These are phyloP conservation scores for Aptenodytes forsteri DNA, from an alignment of 2,113 vertebrate genomes.

Conservation along the genomic window DNA sequence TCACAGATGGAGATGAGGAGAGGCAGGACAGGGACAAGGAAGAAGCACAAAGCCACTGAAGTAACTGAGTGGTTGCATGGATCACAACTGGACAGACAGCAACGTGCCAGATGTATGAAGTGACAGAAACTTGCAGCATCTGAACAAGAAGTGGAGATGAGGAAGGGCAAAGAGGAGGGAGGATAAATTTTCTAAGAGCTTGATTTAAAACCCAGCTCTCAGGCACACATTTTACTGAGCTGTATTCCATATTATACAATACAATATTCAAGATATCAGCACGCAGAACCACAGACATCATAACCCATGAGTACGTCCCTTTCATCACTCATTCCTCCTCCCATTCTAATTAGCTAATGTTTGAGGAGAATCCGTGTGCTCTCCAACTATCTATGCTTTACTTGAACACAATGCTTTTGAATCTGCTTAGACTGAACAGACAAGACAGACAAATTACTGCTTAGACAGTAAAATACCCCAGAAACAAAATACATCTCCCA, in stretches of 20 bases:
- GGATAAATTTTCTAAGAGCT: not conserved
- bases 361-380: not conserved
- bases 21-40: not conserved
- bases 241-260: not conserved
- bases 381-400: not conserved
- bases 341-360: not conserved
- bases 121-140: not conserved
- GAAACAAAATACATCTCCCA: not conserved
- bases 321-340: not conserved
- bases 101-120: not conserved
- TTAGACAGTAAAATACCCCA: not conserved
- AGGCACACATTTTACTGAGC: not conserved
- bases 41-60: not conserved
- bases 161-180: not conserved
- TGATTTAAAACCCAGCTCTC: not conserved
- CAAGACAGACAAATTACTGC: not conserved
- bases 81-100: not conserved
- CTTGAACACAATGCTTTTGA: not conserved
- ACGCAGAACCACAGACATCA: not conserved
- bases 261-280: not conserved
- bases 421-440: not conserved
- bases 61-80: not conserved
- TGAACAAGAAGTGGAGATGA: not conserved
- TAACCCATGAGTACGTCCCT: not conserved
- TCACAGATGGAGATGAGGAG: not conserved